Evolutionary conservation across 2,113 vertebrate species (phyloP), one percentile per base, ranked within the genome.

Genomic region (Hyperopisus bebe): DNA sequence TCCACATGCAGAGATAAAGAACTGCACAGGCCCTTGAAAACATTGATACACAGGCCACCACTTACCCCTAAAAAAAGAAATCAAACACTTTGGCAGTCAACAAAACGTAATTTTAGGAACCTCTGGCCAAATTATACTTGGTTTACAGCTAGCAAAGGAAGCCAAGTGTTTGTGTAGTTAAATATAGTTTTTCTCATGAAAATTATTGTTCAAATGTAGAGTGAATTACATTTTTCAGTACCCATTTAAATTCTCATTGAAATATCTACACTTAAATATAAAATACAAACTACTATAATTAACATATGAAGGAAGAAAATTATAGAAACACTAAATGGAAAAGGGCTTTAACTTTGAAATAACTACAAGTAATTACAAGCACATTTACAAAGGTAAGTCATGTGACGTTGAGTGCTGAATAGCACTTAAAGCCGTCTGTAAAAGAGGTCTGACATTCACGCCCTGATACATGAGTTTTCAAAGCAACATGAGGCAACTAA

Each of bases 1-100:
- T 70, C n/a, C n/a, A 62, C n/a, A 70, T 11, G 42, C 39, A n/a
- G 44, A 84, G 77, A 50, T 7, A 3, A 88, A 50, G 84, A 48
- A 62, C 58, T 39, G 89, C 87, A 27, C 74, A 66, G 24, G 51
- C 62, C 62, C 83, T 88, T 55, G 86, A 89, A 91, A 88, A 88
- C n/a, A 58, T 35, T 3, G 10, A 70, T 70, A 46, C 53, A 84
- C 58, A 91, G 77, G 58, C 90, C 85, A 46, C 84, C 89, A 90
- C 90, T 91, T 91, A 88, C n/a, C 27, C 35, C 44, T 35, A 48
- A 27, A 70, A 82, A 90, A 42, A 55, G 19, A 89, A 27, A 85
- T 50, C 87, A 90, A 89, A 77, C 47, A 88, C 66, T 83, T 70
- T 90, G 88, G 89, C 87, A 86, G 89, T 80, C 88, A 31, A 39